These are phyloP conservation scores for Iphiclides podalirius DNA, from an alignment of 2,888 invertebrate genomes.

Conservation along the genomic window DNA sequence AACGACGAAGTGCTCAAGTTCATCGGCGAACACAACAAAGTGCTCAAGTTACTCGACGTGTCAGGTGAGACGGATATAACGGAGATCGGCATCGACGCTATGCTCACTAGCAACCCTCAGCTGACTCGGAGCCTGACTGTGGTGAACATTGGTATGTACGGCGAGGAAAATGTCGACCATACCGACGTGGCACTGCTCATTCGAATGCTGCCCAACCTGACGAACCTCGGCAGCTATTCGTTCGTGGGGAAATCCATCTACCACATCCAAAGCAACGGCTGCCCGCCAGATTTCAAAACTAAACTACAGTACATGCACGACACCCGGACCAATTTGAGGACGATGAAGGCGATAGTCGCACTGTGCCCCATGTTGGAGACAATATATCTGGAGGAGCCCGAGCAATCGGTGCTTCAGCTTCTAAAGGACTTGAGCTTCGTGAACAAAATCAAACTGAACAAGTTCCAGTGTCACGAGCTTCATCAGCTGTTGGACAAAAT, in stretches of 20 bases:
- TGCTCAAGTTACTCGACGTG: conserved; percentile 82
- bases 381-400: conserved; percentile 83
- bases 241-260: conserved; percentile 83
- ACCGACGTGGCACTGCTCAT: conserved; percentile 83
- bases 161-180: conserved; percentile 84
- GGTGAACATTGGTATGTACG: conserved; percentile 85
- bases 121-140: conserved; percentile 79
- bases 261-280: conserved; percentile 76
- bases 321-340: conserved; percentile 80
- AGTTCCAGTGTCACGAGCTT: conserved; percentile 82
- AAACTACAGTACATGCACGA: conserved; percentile 85
- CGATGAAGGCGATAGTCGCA: conserved; percentile 79
- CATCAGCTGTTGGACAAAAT: conserved; percentile 77
- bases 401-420: conserved; percentile 72
- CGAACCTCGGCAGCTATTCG: conserved; percentile 83
- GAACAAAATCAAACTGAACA: conserved; percentile 81
- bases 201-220: conserved; percentile 82
- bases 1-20: conserved; percentile 84
- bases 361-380: conserved; percentile 83
- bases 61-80: conserved; percentile 86
- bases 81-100: conserved; percentile 80
- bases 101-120: conserved; percentile 75
- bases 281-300: conserved; percentile 77
- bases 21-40: conserved; percentile 76
- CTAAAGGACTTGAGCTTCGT: conserved; percentile 71